phyloP scores from a whole-genome alignment of 2,113 vertebrate species.

The Nyctereutes procyonoides region DNA sequence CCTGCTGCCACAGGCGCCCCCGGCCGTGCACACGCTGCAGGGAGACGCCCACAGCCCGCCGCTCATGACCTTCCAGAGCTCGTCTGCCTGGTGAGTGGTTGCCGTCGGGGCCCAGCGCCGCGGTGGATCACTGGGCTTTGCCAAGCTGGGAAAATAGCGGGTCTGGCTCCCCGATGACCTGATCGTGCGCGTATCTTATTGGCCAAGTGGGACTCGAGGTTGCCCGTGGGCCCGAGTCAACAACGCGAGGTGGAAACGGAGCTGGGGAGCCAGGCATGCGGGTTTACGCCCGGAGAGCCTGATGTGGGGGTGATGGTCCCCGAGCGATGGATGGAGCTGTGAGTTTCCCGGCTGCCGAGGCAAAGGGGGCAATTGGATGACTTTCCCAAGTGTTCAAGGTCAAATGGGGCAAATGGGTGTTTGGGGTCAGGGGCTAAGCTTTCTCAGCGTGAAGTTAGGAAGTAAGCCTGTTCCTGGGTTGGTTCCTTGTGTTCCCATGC shows the following conservation, averaged over 20 bases:
- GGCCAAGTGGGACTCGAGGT: background rate
- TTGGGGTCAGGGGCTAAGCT: background rate
- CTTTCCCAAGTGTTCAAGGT: background rate
- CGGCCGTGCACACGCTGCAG: constrained; percentile 90
- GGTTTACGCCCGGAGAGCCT: rapidly evolving
- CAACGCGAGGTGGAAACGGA: background rate
- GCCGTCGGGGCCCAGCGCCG: rapidly evolving
- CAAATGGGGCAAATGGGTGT: background rate
- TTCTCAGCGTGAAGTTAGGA: background rate
- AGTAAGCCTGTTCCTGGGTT: background rate
- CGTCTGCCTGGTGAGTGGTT: constrained; percentile 94
- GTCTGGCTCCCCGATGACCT: rapidly evolving
- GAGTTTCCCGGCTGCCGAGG: constrained; percentile 49
- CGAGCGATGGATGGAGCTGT: rapidly evolving
- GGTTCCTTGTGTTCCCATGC: rapidly evolving
- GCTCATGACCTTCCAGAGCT: constrained; percentile 93
- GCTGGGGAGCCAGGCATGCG: background rate
- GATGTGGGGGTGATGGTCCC: rapidly evolving
- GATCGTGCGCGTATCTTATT: background rate
- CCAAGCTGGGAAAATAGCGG: rapidly evolving
- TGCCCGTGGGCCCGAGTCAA: rapidly evolving
- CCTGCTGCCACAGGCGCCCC: constrained; percentile 85
- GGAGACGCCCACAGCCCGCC: constrained; percentile 92
- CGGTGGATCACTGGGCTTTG: background rate
- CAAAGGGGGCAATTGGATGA: background rate